phyloP scores from a whole-genome alignment of 2,888 invertebrate species.

The Drosophila prostipennis region DNA sequence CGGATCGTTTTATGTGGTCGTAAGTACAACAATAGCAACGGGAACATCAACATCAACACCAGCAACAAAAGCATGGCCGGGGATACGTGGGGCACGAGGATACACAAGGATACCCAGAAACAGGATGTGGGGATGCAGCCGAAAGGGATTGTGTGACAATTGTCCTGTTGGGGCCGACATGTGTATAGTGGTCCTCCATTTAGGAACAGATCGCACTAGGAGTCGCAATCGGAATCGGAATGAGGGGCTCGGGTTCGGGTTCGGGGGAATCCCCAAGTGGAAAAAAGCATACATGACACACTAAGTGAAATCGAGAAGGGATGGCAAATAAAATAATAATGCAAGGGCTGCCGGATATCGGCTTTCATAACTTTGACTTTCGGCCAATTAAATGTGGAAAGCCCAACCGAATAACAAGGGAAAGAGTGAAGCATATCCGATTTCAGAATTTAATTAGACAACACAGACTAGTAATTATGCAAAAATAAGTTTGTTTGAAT shows the following conservation, averaged over 20 bases:
- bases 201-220: constrained; percentile 12
- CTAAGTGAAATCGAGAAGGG: constrained; percentile 2
- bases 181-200: constrained; percentile 43
- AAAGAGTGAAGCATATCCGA: no score
- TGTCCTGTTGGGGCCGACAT: constrained; percentile 54
- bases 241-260: neutral
- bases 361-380: neutral
- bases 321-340: neutral
- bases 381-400: neutral
- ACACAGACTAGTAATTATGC: no score
- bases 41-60: constrained; percentile 28
- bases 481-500: no score
- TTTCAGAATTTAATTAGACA: no score
- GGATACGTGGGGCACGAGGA: neutral
- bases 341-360: neutral
- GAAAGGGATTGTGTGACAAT: constrained; percentile 50
- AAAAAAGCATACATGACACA: constrained; percentile 1
- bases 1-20: constrained; percentile 91
- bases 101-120: neutral
- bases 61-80: neutral
- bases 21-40: constrained; percentile 85
- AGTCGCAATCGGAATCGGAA: neutral
- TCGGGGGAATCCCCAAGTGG: neutral
- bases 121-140: constrained; percentile 4
- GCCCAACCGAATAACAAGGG: neutral